Percentiles rank a stretch among this genome's conserved stretches.
Conservation (phyloP, 2,888 invertebrate species). For the Megamerina dolium region DNA sequence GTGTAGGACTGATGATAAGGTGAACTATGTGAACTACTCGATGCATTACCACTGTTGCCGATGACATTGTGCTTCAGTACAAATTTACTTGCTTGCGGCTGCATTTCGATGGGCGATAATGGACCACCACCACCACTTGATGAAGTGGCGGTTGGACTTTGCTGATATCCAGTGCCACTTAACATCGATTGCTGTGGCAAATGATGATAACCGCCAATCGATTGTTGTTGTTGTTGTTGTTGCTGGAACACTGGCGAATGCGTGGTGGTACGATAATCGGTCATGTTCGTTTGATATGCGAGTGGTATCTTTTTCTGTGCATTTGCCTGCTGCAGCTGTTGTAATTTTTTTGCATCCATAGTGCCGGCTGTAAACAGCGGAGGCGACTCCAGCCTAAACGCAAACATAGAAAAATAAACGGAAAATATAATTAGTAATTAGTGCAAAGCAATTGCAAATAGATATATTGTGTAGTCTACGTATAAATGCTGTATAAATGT, state of each 20-base stretch:
- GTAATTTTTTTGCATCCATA: slow-evolving; percentile 64
- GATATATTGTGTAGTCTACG: too few species aligned
- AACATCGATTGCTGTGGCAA: slow-evolving; percentile 13
- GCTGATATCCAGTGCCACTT: slow-evolving; percentile 28
- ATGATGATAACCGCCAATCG: slow-evolving; percentile 16
- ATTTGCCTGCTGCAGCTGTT: slow-evolving; percentile 46
- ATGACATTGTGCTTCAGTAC: slow-evolving; percentile 24
- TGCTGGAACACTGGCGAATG: slow-evolving; percentile 49
- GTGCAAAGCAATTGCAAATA: too few species aligned
- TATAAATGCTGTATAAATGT: not conserved
- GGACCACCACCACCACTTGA: slow-evolving; percentile 43
- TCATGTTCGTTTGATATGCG: slow-evolving; percentile 47
- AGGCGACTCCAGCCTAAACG: slow-evolving; percentile 68
- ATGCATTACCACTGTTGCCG: slow-evolving; percentile 28
- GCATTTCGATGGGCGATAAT: slow-evolving; percentile 43
- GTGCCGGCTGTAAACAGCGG: slow-evolving; percentile 57
- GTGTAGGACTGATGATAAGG: slow-evolving; percentile 53
- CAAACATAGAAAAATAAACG: too few species aligned
- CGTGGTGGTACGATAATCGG: slow-evolving; percentile 54
- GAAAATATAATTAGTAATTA: too few species aligned
- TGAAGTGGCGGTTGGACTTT: slow-evolving; percentile 40
- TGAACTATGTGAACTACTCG: slow-evolving; percentile 41
- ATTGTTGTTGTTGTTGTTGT: slow-evolving; percentile 26
- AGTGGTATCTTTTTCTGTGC: slow-evolving; percentile 52
- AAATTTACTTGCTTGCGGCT: slow-evolving; percentile 41